Evolutionary conservation across 2,113 vertebrate genomes (phyloP), one percentile per base, ranked within the genome.

Genomic region (Esox niger): DNA sequence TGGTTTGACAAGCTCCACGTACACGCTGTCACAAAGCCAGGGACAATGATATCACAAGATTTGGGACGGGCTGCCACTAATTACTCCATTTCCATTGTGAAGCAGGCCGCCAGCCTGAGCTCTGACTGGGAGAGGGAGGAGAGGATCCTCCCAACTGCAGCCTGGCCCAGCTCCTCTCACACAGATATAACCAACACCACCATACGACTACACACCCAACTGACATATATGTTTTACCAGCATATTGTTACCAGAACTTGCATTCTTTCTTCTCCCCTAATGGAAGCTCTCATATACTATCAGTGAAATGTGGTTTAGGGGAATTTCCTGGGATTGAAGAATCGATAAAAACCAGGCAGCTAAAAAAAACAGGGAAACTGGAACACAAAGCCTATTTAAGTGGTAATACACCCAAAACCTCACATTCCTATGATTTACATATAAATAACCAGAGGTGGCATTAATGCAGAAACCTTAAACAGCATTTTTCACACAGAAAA

Each of bases 1-100:
- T 84, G 76, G 80, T 86, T 86, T 84, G 77, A 88, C 70, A 61
- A 88, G 85, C 71, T 88, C 76, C 74, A 69, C 71, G 77, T 76
- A 68, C 66, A 65, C 9, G 9, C 57, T 65, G 71, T 78, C 58
- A 62, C 67, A 75, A 79, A 58, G 73, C 73, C 79, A 76, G 66
- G 78, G 26, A 32, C 58, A 78, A 83, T 82, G 77, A 82, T 73
- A 64, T 79, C 76, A 80, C 76, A 82, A 84, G 70, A 88, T 81
- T 75, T 82, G 56, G 60, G 64, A 82, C 58, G 62, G 74, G 43
- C 68, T 73, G 79, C 56, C 38, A 62, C 61, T 75, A 79, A 84
- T 84, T 81, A 82, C 54, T 27, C 68, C 59, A 73, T 71, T 81
- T 77, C 63, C 78, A 71, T 65, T 70, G 20, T 52, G n/a, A 52